Evolutionary conservation across 2,797 vertebrate genomes (phyloP).

Genomic region (Brachyalestes nurse): DNA sequence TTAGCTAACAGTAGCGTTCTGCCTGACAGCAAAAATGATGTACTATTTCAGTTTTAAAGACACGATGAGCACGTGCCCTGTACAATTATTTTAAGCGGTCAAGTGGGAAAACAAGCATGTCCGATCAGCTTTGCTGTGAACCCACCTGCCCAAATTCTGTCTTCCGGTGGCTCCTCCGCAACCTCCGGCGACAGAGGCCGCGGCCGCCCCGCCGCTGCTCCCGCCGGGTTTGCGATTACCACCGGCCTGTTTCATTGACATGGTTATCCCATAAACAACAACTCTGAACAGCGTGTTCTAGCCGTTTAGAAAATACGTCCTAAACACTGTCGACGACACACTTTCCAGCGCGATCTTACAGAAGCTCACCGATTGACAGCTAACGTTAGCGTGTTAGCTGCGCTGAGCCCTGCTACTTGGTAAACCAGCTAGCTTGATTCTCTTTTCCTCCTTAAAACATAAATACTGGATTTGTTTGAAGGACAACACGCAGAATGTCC

Average conservation of each 20-base stretch:
- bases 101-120: neutral
- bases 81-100: neutral
- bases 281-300: conserved; percentile 56
- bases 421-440: conserved; percentile 64
- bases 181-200: conserved; percentile 79
- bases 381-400: conserved; percentile 63
- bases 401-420: conserved; percentile 46
- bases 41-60: neutral
- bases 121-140: neutral
- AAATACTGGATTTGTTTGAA: conserved; percentile 47
- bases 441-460: conserved; percentile 23
- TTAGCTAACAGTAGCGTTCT: neutral
- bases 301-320: conserved; percentile 65
- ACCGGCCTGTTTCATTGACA: conserved; percentile 94
- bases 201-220: conserved; percentile 81
- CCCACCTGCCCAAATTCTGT: conserved; percentile 90
- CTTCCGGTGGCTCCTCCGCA: conserved; percentile 80
- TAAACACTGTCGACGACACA: conserved; percentile 58
- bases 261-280: conserved; percentile 90
- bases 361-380: conserved; percentile 48
- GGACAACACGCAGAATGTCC: conserved; percentile 65
- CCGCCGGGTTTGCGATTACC: conserved; percentile 88
- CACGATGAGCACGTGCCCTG: too few relatives aligned
- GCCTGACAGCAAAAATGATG: neutral
- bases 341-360: conserved; percentile 46